Evolutionary conservation across 2,113 vertebrate genomes (phyloP).

Genomic region (Ammodramus savannarum): DNA sequence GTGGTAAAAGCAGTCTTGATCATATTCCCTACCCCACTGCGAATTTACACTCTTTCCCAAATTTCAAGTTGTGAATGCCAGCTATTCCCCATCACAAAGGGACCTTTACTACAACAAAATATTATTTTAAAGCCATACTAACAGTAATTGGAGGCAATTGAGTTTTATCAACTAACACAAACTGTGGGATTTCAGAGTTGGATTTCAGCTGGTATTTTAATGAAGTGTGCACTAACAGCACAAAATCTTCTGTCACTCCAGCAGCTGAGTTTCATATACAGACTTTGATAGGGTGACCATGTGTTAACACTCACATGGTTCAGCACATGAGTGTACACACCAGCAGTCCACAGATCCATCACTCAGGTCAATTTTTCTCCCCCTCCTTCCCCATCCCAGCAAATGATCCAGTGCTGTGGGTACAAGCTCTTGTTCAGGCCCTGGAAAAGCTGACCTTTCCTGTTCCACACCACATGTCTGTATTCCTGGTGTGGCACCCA

Average conservation of each 20-base stretch:
- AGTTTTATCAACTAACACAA: constrained; percentile 93
- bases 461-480: accelerated
- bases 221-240: constrained; percentile 84
- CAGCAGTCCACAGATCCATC: constrained; percentile 62
- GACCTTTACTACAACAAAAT: constrained; percentile 84
- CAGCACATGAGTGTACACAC: constrained; percentile 39
- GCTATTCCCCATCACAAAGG: constrained; percentile 75
- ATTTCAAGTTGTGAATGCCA: constrained; percentile 62
- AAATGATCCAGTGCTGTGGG: background rate
- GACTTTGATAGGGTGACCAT: constrained; percentile 75
- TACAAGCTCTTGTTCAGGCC: background rate
- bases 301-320: constrained; percentile 79
- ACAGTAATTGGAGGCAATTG: constrained; percentile 81
- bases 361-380: constrained; percentile 36
- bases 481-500: background rate
- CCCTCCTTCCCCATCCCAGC: background rate
- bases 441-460: background rate
- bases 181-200: constrained; percentile 80
- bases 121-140: constrained; percentile 82
- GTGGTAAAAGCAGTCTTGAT: background rate
- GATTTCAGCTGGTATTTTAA: constrained; percentile 91
- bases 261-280: constrained; percentile 81
- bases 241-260: constrained; percentile 75
- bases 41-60: background rate
- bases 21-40: background rate